These are phyloP conservation scores for Brachyistius frenatus DNA, from an alignment of 2,113 vertebrate species.

Conservation along the genomic window DNA sequence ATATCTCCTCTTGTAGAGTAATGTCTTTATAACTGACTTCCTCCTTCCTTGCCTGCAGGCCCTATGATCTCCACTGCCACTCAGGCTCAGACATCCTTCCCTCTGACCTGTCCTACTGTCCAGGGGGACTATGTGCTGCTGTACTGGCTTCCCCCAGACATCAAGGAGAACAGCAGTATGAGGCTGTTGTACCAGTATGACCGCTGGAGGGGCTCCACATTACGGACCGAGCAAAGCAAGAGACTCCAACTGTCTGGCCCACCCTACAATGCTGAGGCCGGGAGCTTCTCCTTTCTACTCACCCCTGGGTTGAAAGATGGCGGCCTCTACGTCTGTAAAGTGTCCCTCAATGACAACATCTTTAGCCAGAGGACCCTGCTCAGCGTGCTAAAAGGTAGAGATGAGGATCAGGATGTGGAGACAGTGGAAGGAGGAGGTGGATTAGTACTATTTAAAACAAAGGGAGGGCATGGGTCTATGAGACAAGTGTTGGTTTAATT, in stretches of 20 bases:
- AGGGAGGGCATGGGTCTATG: constrained; percentile 3
- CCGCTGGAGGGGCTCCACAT: constrained; percentile 72
- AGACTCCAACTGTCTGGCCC: constrained; percentile 57
- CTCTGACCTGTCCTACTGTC: constrained; percentile 62
- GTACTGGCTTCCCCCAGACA: constrained; percentile 66
- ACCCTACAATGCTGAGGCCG: constrained; percentile 45
- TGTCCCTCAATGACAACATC: constrained; percentile 66
- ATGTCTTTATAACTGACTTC: constrained; percentile 31
- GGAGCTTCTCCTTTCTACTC: constrained; percentile 77
- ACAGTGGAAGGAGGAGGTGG: neutral
- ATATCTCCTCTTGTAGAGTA: constrained; percentile 1
- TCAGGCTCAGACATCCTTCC: constrained; percentile 38
- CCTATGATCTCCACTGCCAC: constrained; percentile 37
- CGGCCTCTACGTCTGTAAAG: constrained; percentile 79
- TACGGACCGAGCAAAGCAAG: neutral
- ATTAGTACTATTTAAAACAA: constrained; percentile 13
- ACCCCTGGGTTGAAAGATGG: constrained; percentile 62
- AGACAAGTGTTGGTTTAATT: constrained; percentile 10
- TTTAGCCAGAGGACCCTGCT: constrained; percentile 66
- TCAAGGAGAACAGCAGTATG: accelerated
- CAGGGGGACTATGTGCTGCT: constrained; percentile 78
- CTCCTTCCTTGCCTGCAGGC: constrained; percentile 44
- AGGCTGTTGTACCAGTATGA: constrained; percentile 64
- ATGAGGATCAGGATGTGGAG: neutral
- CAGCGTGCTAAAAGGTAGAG: constrained; percentile 81